phyloP scores from a whole-genome alignment of 2,113 vertebrate species.

The Sebastes fasciatus region DNA sequence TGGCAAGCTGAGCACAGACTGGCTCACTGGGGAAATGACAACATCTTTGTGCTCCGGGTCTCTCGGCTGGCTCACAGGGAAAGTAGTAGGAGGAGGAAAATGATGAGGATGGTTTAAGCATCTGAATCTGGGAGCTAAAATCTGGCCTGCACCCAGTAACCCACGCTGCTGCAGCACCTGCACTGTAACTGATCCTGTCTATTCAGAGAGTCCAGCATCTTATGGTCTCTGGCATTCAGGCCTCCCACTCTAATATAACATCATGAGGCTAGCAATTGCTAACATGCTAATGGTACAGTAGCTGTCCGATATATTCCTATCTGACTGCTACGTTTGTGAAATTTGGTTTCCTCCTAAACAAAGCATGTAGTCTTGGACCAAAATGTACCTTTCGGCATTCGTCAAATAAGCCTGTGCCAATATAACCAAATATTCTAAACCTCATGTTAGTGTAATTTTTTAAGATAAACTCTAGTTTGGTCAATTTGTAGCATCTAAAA shows the following conservation, averaged over 20 bases:
- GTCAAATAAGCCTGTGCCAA: neutral
- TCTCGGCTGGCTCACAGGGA: slow-evolving; percentile 14
- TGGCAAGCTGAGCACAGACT: slow-evolving; percentile 51
- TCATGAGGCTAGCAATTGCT: neutral
- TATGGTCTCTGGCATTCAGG: neutral
- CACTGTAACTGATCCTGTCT: neutral
- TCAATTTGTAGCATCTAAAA: neutral
- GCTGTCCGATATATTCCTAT: neutral
- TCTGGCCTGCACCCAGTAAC: neutral
- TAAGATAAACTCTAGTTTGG: neutral
- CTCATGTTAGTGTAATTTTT: neutral
- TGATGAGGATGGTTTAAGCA: slow-evolving; percentile 22
- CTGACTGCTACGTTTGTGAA: no score
- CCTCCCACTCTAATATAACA: neutral
- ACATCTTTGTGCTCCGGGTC: slow-evolving; percentile 49
- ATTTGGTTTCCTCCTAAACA: neutral
- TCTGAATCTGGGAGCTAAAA: slow-evolving; percentile 8
- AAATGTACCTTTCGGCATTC: neutral
- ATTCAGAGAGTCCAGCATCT: neutral
- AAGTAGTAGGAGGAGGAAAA: slow-evolving; percentile 22
- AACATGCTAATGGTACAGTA: no score
- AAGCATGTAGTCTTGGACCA: neutral
- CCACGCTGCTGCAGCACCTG: slow-evolving; percentile 19
- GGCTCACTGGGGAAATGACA: slow-evolving; percentile 72
- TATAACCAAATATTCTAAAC: neutral